Evolutionary conservation across 2,797 vertebrate genomes (phyloP).

Genomic region (Oreochromis grahami): DNA sequence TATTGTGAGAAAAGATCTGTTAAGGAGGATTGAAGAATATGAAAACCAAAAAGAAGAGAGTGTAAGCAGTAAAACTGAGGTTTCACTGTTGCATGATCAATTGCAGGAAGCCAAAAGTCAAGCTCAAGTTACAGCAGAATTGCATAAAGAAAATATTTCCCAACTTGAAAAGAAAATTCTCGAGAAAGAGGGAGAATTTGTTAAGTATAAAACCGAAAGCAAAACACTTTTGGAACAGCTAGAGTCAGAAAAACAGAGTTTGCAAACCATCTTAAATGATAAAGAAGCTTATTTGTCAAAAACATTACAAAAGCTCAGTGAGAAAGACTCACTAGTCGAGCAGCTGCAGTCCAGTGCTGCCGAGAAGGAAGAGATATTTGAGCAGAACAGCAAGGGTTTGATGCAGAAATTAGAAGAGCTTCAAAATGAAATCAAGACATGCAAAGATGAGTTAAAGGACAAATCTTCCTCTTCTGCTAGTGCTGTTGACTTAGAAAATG

Average conservation of each 20-base stretch:
- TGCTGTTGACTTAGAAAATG: constrained; percentile 35
- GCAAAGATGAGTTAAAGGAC: constrained; percentile 28
- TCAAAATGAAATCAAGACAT: constrained; percentile 55
- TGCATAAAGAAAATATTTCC: constrained; percentile 55
- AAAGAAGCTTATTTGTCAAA: constrained; percentile 67
- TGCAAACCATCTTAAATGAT: constrained; percentile 60
- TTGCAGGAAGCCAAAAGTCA: constrained; percentile 64
- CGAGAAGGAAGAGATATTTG: constrained; percentile 53
- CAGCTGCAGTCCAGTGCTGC: constrained; percentile 57
- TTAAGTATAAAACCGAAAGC: constrained; percentile 44
- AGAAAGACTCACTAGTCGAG: constrained; percentile 66
- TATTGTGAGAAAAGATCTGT: constrained; percentile 81
- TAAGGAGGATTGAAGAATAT: constrained; percentile 78
- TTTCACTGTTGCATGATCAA: constrained; percentile 57
- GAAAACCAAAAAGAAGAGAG: constrained; percentile 72
- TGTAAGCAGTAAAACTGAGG: constrained; percentile 50
- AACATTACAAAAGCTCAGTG: constrained; percentile 55
- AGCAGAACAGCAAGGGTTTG: constrained; percentile 62
- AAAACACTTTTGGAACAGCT: constrained; percentile 47
- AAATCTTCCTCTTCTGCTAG: constrained; percentile 5
- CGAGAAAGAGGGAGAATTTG: constrained; percentile 71
- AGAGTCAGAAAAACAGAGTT: constrained; percentile 28
- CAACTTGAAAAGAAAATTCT: constrained; percentile 64
- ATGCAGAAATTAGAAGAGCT: constrained; percentile 65
- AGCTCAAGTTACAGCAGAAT: constrained; percentile 45